phyloP scores from a whole-genome alignment of 2,797 vertebrate genomes.

The Thamnophis elegans region DNA sequence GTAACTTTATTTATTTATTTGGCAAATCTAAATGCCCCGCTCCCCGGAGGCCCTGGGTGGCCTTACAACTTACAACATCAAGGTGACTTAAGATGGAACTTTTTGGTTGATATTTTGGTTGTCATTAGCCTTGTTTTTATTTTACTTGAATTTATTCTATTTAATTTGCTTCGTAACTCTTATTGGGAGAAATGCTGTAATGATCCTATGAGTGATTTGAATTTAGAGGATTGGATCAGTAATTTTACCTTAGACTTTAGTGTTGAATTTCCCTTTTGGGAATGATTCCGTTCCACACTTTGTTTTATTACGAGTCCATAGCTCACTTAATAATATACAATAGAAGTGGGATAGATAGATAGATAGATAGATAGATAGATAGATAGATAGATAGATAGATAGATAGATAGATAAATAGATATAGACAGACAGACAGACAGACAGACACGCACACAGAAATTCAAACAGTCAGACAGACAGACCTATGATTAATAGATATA shows the following conservation, averaged over 20 bases:
- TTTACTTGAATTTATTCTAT: neutral
- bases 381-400: neutral
- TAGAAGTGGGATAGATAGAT: neutral
- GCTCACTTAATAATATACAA: neutral
- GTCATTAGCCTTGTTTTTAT: neutral
- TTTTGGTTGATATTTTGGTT: neutral
- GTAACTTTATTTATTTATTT: neutral
- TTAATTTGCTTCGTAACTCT: neutral
- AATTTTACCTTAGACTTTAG: neutral
- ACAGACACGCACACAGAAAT: too few species aligned
- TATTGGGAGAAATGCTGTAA: neutral
- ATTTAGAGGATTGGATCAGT: neutral
- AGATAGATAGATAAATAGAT: neutral
- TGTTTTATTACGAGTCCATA: neutral
- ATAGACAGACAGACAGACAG: too few species aligned
- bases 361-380: neutral
- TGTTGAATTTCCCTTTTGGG: neutral
- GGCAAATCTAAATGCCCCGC: neutral
- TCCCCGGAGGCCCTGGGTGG: neutral
- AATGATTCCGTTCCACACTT: neutral
- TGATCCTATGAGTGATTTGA: neutral
- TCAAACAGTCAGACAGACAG: too few species aligned
- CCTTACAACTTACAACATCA: neutral
- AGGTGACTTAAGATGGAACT: neutral
- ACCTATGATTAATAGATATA: too few species aligned